Conservation (phyloP, 2,888 invertebrate genomes). For the Trissoscelio sp. region DNA sequence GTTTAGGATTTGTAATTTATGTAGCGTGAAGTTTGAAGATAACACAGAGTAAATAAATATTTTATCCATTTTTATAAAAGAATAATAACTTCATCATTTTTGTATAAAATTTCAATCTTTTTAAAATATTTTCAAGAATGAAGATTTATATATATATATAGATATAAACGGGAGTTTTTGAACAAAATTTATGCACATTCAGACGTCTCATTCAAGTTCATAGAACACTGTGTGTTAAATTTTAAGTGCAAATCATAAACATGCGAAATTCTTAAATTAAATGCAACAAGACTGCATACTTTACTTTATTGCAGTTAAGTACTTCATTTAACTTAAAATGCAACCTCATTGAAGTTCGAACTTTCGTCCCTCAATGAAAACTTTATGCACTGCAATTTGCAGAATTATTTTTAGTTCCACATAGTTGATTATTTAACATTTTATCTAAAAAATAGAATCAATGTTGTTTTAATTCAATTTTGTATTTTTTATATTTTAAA, state of each 20-base stretch:
- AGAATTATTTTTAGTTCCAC: constrained; percentile 22
- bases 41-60: no score
- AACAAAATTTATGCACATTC: not conserved
- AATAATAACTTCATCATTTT: no score
- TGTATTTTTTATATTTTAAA: no score
- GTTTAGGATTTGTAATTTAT: no score
- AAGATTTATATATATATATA: no score
- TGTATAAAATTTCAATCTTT: no score
- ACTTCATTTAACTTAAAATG: constrained; percentile 27
- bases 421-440: constrained; percentile 17
- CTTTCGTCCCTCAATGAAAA: constrained; percentile 8
- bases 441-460: no score
- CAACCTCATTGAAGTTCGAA: constrained; percentile 24
- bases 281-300: constrained; percentile 23
- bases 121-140: no score
- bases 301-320: constrained; percentile 28
- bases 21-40: no score
- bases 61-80: no score
- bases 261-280: constrained; percentile 24
- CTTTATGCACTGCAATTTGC: constrained; percentile 8
- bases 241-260: constrained; percentile 13
- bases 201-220: not conserved
- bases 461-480: no score
- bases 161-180: not conserved
- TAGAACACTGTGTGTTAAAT: not conserved